phyloP scores from a whole-genome alignment of 2,888 invertebrate species.

The Dynastes tityus region DNA sequence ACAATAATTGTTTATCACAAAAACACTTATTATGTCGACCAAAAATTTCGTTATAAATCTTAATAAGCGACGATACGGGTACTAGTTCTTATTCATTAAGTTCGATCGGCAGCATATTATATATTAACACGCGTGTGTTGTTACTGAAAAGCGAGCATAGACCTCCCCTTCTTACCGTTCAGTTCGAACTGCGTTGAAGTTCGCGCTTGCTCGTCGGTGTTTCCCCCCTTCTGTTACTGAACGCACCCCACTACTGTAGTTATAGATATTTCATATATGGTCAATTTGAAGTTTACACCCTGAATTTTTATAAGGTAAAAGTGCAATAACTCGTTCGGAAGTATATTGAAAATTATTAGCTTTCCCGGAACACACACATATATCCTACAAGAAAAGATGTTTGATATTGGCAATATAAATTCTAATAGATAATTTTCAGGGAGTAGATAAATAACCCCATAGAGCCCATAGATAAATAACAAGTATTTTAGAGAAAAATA shows the following conservation, averaged over 20 bases:
- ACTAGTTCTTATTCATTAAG: slow-evolving; percentile 23
- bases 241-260: slow-evolving; percentile 60
- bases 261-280: slow-evolving; percentile 60
- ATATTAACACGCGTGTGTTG: slow-evolving; percentile 52
- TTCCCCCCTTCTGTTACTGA: slow-evolving; percentile 55
- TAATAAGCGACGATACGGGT: slow-evolving; percentile 11
- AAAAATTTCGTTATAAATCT: slow-evolving; percentile 18
- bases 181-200: slow-evolving; percentile 57
- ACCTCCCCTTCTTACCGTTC: slow-evolving; percentile 51
- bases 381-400: slow-evolving; percentile 2
- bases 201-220: slow-evolving; percentile 58
- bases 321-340: slow-evolving; percentile 43
- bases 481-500: no score
- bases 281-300: slow-evolving; percentile 58
- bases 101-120: slow-evolving; percentile 45
- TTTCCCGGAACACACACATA: slow-evolving; percentile 34
- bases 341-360: slow-evolving; percentile 42
- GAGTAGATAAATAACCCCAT: no score
- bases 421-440: background rate
- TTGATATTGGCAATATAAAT: slow-evolving; percentile 10
- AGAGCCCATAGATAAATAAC: no score
- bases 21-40: background rate
- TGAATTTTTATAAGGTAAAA: slow-evolving; percentile 49
- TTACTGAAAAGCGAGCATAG: slow-evolving; percentile 46
- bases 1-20: slow-evolving; percentile 19